Percentiles rank a stretch among this genome's conserved stretches.
phyloP scores from a whole-genome alignment of 92 coral and sea anemone species.

The Zoanthus sansibaricus region DNA sequence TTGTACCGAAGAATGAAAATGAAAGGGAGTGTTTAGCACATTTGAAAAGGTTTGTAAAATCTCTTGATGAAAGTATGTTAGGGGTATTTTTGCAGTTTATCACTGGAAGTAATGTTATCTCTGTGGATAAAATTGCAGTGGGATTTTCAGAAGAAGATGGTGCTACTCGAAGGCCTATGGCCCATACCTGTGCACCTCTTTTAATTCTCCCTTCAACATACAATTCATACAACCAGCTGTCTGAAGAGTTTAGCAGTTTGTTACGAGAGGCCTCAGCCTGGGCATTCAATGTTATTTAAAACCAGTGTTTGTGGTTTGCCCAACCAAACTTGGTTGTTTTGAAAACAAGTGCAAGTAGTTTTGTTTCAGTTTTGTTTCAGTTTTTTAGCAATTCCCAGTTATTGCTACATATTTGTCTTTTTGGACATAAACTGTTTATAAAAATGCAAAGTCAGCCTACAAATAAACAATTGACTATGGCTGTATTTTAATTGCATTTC shows the following conservation, averaged over 20 bases:
- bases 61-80: conserved; percentile 32
- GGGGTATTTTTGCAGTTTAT: conserved; percentile 41
- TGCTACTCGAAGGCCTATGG: background rate
- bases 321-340: no score
- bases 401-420: no score
- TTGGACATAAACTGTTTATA: no score
- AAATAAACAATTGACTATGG: no score
- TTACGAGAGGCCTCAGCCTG: background rate
- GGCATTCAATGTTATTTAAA: background rate
- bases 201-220: conserved; percentile 1
- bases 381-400: no score
- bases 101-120: conserved; percentile 36
- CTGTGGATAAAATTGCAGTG: conserved; percentile 4
- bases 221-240: background rate
- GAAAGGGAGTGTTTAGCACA: conserved; percentile 46
- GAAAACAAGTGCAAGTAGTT: no score
- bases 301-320: no score
- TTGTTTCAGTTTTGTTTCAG: no score
- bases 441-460: no score
- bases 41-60: conserved; percentile 54
- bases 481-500: no score
- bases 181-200: conserved; percentile 14
- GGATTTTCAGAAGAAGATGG: background rate
- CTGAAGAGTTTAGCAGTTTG: background rate
- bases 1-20: conserved; percentile 23